Percentiles rank a stretch among this genome's conserved stretches.
These are phyloP conservation scores for Punctoribates punctum DNA, from an alignment of 2,888 invertebrate species.

Conservation along the genomic window DNA sequence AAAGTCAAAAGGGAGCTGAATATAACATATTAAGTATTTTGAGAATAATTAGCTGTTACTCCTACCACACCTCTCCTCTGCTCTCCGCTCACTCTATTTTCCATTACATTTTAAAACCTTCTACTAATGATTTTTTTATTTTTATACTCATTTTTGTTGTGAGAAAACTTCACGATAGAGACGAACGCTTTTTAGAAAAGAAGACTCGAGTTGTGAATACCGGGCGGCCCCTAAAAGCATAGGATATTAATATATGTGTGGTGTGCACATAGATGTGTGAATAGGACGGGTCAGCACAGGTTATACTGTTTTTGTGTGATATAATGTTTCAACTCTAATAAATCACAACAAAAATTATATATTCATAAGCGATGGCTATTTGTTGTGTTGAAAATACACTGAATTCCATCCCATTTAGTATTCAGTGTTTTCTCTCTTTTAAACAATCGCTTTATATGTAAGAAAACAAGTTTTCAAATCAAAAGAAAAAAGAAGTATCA, in stretches of 20 bases:
- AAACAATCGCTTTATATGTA: no score
- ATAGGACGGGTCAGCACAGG: slow-evolving; percentile 1
- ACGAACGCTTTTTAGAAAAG: neutral
- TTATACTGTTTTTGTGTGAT: neutral
- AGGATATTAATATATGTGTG: neutral
- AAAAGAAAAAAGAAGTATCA: neutral
- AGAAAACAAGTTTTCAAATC: neutral
- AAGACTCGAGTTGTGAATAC: no score
- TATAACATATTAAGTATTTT: slow-evolving; percentile 34
- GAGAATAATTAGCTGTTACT: slow-evolving; percentile 27
- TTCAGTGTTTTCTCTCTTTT: neutral
- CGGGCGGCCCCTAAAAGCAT: neutral
- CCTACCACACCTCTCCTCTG: slow-evolving; percentile 24
- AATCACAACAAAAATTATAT: neutral
- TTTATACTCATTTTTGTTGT: neutral
- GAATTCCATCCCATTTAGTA: neutral
- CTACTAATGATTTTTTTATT: slow-evolving; percentile 1
- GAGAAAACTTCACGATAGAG: neutral
- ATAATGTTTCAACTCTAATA: neutral
- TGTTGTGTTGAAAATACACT: neutral
- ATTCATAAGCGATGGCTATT: neutral
- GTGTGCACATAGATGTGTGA: neutral
- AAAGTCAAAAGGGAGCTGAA: slow-evolving; percentile 23
- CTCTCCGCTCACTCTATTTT: neutral
- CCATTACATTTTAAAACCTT: slow-evolving; percentile 1